Base-by-base conservation (phyloP, 2,113 vertebrate species). In the Vimba vimba region DNA sequence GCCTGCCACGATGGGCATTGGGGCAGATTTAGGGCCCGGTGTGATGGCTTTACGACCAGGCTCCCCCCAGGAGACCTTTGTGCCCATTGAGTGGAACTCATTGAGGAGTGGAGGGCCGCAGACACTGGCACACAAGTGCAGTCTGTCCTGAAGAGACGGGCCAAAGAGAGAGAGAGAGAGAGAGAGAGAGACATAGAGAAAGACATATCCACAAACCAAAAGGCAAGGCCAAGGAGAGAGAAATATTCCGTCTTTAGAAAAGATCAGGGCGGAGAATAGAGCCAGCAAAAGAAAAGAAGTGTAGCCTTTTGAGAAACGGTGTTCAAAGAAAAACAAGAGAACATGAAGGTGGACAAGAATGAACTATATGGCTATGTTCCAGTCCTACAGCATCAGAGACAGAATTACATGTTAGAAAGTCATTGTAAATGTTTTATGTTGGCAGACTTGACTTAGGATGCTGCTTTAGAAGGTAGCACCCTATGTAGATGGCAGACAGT, bases 51-150 rank as follows among this genome's bases (percentile, higher is more conserved):
- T 92, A 94, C 71, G 88, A 93, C 91, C 73, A 80, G 47, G 45
- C 87, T 91, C 89, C 87, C 91, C 55, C 85, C 66, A 83, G 87
- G 93, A 91, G 87, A 88, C 86, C 89, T 91, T 91, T 91, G 93
- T 93, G 91, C 77, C 90, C 91, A 88, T 93, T 94, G 91, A 93
- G 79, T 91, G 91, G 91, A 90, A 88, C 92, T 91, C 92, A 93
- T 89, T 93, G 91, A 92, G 90, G 88, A 92, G 85, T 86, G 79
- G 82, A 87, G 88, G 86, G 86, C 88, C 87, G 52, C 89, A 57
- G 55, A 23, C 19, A 57, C 19, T 57, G 55, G 55, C 55, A 57
- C 19, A 85, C 60, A 85, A 79, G 50, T 43, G 62, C 75, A 39
- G 84, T 33, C 69, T 85, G 30, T 79, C 27, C 45, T 47, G 73